Evolutionary conservation across 2,888 invertebrate species (phyloP), one percentile per base, ranked within the genome.

Genomic region (Drosophila longiperda): DNA sequence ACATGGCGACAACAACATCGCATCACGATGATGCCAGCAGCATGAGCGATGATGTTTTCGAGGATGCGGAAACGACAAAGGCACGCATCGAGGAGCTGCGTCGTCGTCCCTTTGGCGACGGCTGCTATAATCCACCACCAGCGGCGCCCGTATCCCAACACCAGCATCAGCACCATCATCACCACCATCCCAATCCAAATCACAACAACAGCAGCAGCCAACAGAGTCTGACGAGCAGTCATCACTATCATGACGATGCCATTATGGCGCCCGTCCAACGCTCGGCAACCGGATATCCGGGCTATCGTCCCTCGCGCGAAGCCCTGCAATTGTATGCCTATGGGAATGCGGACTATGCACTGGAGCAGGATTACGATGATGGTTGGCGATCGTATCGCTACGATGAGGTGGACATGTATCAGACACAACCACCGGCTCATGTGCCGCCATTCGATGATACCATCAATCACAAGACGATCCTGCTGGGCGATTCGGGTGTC

Each of bases 401-500:
- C 65, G 93, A 93, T 23, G 93, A 93, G 34, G 92, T 92, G 26
- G 92, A 92, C 38, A 91, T 91, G 92, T 82, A 89, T 65, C 72
- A 75, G 36, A n/a, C 72, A 15, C 83, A 67, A 57, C 73, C 79
- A 23, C 67, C 67, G 4, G 78, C 77, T 2, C 85, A 89, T 26
- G 78, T 80, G 52, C 90, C 72, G 66, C 90, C 90, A 36, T 93
- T 92, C 70, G 92, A 92, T 48, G 96, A 96, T 85, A 94, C 95
- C 70, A 94, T 94, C 65, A 94, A 96, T 87, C 96, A 96, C 90
- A 96, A 96, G 97, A 98, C 98, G 71, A 98, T 98, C 86, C 94
- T 98, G n/a, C 95, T 98, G 38, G 98, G 98, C 1, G 98, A 98
- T 94, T 98, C 97, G 77, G 98, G 98, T 8, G 98, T 98, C 20